Evolutionary conservation across 2,888 invertebrate genomes (phyloP).

Genomic region (Lathronympha strigana): DNA sequence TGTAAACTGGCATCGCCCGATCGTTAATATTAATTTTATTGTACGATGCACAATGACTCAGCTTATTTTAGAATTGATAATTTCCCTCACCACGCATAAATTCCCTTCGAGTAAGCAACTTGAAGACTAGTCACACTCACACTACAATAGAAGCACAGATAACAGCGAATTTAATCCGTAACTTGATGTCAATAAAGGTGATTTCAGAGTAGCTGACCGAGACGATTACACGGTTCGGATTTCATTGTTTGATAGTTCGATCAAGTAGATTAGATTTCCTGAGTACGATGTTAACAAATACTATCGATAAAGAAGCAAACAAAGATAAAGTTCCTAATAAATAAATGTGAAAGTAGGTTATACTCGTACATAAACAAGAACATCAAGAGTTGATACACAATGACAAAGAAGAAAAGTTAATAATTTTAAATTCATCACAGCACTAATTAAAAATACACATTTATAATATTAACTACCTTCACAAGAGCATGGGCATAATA

Average conservation of each 20-base stretch:
- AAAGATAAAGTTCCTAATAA: slow-evolving; percentile 5
- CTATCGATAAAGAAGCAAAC: slow-evolving; percentile 11
- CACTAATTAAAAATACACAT: background rate
- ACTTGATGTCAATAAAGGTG: background rate
- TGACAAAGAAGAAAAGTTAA: background rate
- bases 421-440: background rate
- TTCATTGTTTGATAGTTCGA: slow-evolving; percentile 30
- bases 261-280: slow-evolving; percentile 35
- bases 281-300: slow-evolving; percentile 10
- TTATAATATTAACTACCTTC: slow-evolving; percentile 1
- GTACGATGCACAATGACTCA: slow-evolving; percentile 45
- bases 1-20: slow-evolving; percentile 4
- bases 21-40: slow-evolving; percentile 36
- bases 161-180: slow-evolving; percentile 12
- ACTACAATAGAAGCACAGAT: slow-evolving; percentile 23
- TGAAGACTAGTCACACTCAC: slow-evolving; percentile 34
- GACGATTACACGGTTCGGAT: slow-evolving; percentile 18
- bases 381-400: background rate
- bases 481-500: slow-evolving; percentile 9
- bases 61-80: slow-evolving; percentile 55
- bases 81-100: slow-evolving; percentile 45
- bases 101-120: slow-evolving; percentile 38
- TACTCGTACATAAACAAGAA: background rate
- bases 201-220: background rate
- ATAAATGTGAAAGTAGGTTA: background rate